A percentile compares a stretch with the other conserved stretches of the same genome.
phyloP scores from a whole-genome alignment of 2,888 invertebrate species.

The Eupeodes luniger region DNA sequence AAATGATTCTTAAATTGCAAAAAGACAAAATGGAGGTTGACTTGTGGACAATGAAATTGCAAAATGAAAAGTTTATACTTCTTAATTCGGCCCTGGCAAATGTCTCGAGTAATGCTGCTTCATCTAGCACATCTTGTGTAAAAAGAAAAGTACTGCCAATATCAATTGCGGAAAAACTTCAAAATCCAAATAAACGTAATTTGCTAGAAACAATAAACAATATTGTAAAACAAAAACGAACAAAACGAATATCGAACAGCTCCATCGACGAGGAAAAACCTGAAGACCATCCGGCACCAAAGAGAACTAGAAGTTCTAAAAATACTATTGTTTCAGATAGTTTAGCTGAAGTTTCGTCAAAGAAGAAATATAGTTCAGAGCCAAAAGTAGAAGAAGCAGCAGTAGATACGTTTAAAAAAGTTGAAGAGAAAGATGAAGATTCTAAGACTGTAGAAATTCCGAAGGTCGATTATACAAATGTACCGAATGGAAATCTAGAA shows the following conservation, averaged over 20 bases:
- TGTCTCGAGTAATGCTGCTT: constrained; percentile 33
- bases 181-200: constrained; percentile 72
- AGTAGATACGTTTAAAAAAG: not conserved
- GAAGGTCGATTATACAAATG: constrained; percentile 72
- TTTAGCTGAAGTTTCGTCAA: not conserved
- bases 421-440: not conserved
- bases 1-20: constrained; percentile 82
- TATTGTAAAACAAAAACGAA: not conserved
- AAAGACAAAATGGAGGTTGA: constrained; percentile 83
- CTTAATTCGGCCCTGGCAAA: constrained; percentile 79
- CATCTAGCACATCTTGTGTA: not conserved
- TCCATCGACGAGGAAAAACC: constrained; percentile 1
- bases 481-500: constrained; percentile 79
- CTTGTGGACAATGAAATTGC: constrained; percentile 80
- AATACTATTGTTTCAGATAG: not conserved
- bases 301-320: not conserved
- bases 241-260: not conserved
- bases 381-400: too few species aligned
- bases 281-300: not conserved
- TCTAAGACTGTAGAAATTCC: not conserved
- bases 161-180: constrained; percentile 62
- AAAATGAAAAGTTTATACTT: constrained; percentile 81
- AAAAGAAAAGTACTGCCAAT: constrained; percentile 51
- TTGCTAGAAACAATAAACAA: constrained; percentile 43
- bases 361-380: not conserved